A percentile compares a stretch with the other conserved stretches of the same genome.
Conservation (phyloP, 2,797 vertebrate genomes). For the Melanogrammus aeglefinus region DNA sequence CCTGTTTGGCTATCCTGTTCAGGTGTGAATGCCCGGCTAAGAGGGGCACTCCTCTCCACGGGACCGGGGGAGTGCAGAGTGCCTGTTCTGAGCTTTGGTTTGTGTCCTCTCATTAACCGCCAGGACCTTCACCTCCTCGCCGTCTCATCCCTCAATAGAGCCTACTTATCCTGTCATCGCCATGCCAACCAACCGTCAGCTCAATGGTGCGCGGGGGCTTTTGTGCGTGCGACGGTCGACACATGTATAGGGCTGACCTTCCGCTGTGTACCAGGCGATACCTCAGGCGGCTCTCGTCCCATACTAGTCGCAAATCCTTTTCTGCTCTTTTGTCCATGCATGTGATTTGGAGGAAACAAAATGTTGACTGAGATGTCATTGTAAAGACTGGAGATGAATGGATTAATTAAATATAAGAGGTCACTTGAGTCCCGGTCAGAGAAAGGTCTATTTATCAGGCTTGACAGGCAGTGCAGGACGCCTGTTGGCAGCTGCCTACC, state of each 20-base stretch:
- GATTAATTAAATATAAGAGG: slow-evolving; percentile 62
- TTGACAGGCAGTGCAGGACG: slow-evolving; percentile 50
- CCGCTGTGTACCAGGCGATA: slow-evolving; percentile 5
- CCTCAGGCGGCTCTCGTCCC: slow-evolving; percentile 54
- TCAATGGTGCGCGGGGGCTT: slow-evolving; percentile 43
- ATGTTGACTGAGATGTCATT: slow-evolving; percentile 50
- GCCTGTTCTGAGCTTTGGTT: slow-evolving; percentile 49
- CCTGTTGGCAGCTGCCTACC: slow-evolving; percentile 58
- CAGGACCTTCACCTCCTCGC: slow-evolving; percentile 36
- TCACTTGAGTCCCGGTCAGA: slow-evolving; percentile 57
- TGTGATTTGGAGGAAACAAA: slow-evolving; percentile 4
- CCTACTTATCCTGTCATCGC: slow-evolving; percentile 77
- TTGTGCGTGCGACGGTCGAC: slow-evolving; percentile 54
- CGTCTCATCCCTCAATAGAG: slow-evolving; percentile 48
- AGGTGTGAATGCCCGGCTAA: slow-evolving; percentile 39
- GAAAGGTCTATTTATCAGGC: slow-evolving; percentile 61
- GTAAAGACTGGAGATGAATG: slow-evolving; percentile 40
- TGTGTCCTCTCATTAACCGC: slow-evolving; percentile 66
- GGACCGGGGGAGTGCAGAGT: slow-evolving; percentile 44
- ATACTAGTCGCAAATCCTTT: slow-evolving; percentile 53
- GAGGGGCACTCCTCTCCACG: slow-evolving; percentile 35
- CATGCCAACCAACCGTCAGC: slow-evolving; percentile 71
- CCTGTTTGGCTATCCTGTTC: slow-evolving; percentile 71
- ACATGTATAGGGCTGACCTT: slow-evolving; percentile 49
- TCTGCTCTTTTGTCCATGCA: slow-evolving; percentile 40